Conservation (phyloP, 2,888 invertebrate species). For the Agonopterix alstromeriana region DNA sequence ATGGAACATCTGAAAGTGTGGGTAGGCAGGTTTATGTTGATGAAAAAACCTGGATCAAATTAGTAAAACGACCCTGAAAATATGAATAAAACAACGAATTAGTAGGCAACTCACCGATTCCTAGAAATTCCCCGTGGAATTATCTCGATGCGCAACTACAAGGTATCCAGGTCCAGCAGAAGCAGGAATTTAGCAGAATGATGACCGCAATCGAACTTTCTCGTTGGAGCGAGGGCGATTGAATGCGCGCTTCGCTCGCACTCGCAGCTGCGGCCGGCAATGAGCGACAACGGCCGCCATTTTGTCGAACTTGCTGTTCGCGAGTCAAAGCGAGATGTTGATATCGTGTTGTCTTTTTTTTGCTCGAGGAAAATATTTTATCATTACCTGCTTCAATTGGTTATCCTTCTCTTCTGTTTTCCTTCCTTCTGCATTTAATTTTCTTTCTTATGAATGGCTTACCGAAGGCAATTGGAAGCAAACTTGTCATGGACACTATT, state of each 20-base stretch:
- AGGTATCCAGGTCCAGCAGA: neutral
- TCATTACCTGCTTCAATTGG: neutral
- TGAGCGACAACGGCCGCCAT: constrained; percentile 42
- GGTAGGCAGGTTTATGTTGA: too few species aligned
- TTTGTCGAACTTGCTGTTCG: constrained; percentile 39
- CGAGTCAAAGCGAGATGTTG: constrained; percentile 41
- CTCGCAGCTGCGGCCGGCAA: constrained; percentile 16
- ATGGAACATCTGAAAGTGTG: too few species aligned
- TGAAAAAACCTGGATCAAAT: too few species aligned
- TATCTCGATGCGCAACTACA: too few species aligned
- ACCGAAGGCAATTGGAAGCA: too few species aligned
- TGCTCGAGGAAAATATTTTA: neutral
- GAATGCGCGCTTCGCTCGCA: constrained; percentile 19
- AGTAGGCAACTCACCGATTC: too few species aligned
- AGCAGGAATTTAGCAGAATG: constrained; percentile 7
- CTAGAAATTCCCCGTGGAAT: too few species aligned
- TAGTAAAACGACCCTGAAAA: too few species aligned
- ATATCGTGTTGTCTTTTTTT: constrained; percentile 8
- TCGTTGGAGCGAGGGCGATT: constrained; percentile 29
- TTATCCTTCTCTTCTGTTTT: constrained; percentile 1
- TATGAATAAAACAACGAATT: too few species aligned
- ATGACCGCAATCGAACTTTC: constrained; percentile 27
- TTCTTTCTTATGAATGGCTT: too few species aligned
- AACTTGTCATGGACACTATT: too few species aligned
- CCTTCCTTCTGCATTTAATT: neutral